Base-by-base conservation (phyloP, 2,113 vertebrate species). In the Boulengeromyrus knoepffleri region DNA sequence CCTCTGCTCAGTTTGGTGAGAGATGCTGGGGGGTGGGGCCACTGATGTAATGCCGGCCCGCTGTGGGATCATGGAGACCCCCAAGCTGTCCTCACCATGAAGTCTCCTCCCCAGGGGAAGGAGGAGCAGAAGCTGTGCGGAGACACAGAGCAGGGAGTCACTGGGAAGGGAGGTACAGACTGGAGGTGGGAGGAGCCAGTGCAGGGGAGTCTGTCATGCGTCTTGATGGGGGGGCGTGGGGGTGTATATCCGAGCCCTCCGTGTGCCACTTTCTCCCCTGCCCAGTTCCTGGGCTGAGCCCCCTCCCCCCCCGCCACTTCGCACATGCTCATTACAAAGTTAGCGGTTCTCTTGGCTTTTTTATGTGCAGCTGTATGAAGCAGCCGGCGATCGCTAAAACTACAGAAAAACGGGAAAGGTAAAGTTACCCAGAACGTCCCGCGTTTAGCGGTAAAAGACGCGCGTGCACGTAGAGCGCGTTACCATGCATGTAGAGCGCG, bases 61-160 rank as follows among this genome's bases (percentile, higher is more conserved):
- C 90, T 90, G 90, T 90, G 88, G 85, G 86, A 53, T 66, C 87
- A 47, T 85, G 88, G 84, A 62, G 90, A 88, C 58, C 66, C 66
- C 70, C 87, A 3, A 0, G 9, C 62, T 12, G 62, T 66, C n/a
- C 62, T 31, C 62, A 70, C 3, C 62, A 66, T 6, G 62, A 66
- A 21, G 3, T 24, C 45, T 45, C 45, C 45, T 21, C 45, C 83
- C 83, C 42, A 5, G 24, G 1, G n/a, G 62, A 39, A 77, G 31
- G 70, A 17, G 70, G 70, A 5, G 31, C 12, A 24, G 70, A 7
- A 36, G 13, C 31, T 39, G 27, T 77, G 70, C 0, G 5, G 70
- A 74, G 66, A 74, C 12, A 36, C 31, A 31, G 31, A 31, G 31
- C 66, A 36, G 12, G 70, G 31, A 77, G 13, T 77, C 36, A 0